phyloP scores from a whole-genome alignment of 23 tunicate species.

The Phallusia fumigata region DNA sequence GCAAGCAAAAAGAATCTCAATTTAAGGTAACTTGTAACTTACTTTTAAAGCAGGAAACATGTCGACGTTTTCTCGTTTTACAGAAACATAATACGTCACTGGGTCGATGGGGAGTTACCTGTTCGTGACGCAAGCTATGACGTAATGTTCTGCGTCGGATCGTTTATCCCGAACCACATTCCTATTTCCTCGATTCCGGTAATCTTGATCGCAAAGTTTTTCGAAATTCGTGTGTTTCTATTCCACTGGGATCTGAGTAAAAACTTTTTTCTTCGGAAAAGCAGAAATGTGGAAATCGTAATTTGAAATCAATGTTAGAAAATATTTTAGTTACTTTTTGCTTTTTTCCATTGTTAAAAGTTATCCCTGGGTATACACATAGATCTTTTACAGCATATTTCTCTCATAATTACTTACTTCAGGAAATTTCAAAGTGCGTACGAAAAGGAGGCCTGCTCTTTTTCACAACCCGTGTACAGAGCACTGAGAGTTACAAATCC shows the following conservation, averaged over 20 bases:
- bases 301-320: too few species aligned
- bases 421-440: constrained; percentile 2
- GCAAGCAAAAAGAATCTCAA: constrained; percentile 3
- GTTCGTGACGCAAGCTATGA: constrained; percentile 16
- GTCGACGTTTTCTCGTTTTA: too few species aligned
- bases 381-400: too few species aligned
- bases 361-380: too few species aligned
- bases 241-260: too few species aligned
- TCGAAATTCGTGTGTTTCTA: too few species aligned
- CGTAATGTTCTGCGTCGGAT: constrained; percentile 13
- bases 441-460: neutral
- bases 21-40: neutral
- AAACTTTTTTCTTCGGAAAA: too few species aligned
- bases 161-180: constrained; percentile 12
- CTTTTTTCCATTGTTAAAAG: too few species aligned
- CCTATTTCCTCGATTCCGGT: constrained; percentile 5
- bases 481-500: neutral
- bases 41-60: too few species aligned
- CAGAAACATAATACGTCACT: constrained; percentile 16
- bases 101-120: neutral
- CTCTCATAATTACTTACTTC: neutral
- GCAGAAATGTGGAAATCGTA: too few species aligned
- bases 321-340: too few species aligned
- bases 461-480: neutral
- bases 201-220: neutral